Evolutionary conservation across 2,888 invertebrate genomes (phyloP), one percentile per base, ranked within the genome.

Genomic region (Rhodophaea formosa): DNA sequence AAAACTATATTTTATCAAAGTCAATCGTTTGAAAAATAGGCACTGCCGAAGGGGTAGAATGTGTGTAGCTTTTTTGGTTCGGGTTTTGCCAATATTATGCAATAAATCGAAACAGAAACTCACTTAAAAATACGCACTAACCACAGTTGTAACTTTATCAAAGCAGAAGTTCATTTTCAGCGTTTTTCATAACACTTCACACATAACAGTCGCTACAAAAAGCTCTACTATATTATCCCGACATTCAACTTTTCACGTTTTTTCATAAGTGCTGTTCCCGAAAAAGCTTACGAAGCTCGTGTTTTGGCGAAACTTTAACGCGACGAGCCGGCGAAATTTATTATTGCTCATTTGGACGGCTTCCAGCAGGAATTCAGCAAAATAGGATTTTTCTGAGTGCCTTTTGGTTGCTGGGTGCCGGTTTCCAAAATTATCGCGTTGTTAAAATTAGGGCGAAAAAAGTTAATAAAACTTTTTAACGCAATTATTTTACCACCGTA

Each of bases 311-410:
- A 51, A 51, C 35, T 51, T 51, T 35, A 51, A 35, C 51, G 35
- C 51, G 51, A 51, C 51, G 49, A 49, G 12, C 45, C 45, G 29
- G 23, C 53, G 42, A 53, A 53, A 54, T 54, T 54, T 54, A 54
- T 54, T 54, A 45, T 54, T 45, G 10, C 54, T 54, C 54, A 54
- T 54, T 54, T 54, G 54, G 54, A 54, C 7, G 14, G 53, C 42
- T 53, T 53, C 53, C 53, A 53, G 42, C 43, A 15, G 42, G 10
- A 44, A 53, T 53, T 43, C 29, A 43, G 29, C 43, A 29, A 43
- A 53, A 53, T 43, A 53, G 30, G 43, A 53, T 23, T 53, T 53
- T 43, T 43, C 17, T 10, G 43, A 53, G 29, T 14, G 42, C 53
- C 29, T 29, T 53, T 44, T 43, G 42, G 43, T 43, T 7, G 43